Evolutionary conservation across 2,113 vertebrate species (phyloP).

Genomic region (Arizona elegans): DNA sequence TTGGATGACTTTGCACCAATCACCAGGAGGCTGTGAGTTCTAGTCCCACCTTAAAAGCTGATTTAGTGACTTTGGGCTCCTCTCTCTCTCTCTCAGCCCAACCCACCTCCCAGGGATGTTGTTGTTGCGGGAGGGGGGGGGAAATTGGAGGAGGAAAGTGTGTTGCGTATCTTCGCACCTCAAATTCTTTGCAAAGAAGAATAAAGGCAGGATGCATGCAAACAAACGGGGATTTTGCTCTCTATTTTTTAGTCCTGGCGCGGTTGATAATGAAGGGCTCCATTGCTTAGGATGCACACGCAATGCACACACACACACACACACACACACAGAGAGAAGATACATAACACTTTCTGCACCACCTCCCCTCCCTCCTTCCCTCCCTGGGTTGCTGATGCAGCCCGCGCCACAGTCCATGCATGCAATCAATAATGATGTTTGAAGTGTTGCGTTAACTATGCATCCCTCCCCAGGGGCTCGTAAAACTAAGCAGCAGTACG

Average conservation of each 20-base stretch:
- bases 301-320: not conserved
- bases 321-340: no score
- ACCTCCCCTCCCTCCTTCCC: not conserved
- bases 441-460: constrained; percentile 9
- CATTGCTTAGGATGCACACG: no score
- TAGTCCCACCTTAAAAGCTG: no score
- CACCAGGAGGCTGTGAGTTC: no score
- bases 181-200: not conserved
- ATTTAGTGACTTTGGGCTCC: no score
- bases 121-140: no score
- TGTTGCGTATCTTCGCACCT: no score
- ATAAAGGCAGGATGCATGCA: no score
- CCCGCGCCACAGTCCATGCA: not conserved
- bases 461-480: constrained; percentile 30
- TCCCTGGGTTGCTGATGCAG: not conserved
- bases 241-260: not conserved
- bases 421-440: not conserved
- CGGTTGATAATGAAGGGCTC: not conserved
- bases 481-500: not conserved
- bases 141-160: no score
- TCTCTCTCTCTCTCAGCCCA: no score
- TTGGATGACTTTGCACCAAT: no score
- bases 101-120: no score
- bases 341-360: not conserved
- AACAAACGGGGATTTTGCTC: not conserved